A percentile compares a stretch with the other conserved stretches of the same genome.
Evolutionary conservation across 2,113 vertebrate genomes (phyloP).

Genomic region (Nerophis lumbriciformis): DNA sequence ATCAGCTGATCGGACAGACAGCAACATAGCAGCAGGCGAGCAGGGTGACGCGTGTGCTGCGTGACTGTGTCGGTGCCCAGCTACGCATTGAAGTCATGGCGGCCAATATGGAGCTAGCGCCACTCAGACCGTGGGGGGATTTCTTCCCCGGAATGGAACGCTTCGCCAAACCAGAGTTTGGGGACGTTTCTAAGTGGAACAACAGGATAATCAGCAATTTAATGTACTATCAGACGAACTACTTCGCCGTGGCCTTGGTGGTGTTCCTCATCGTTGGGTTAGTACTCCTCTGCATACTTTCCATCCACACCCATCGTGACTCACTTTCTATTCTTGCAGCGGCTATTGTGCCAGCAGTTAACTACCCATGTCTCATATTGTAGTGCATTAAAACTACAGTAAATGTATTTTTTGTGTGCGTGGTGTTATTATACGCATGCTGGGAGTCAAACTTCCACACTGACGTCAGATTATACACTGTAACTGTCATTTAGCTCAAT

Average conservation of each 20-base stretch:
- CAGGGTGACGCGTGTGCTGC: conserved; percentile 22
- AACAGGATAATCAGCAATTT: conserved; percentile 92
- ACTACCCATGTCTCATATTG: neutral
- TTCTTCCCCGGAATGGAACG: conserved; percentile 83
- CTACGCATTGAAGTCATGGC: conserved; percentile 49
- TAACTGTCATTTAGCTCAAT: no score
- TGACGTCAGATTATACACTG: no score
- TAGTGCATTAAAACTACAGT: no score
- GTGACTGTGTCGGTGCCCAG: neutral
- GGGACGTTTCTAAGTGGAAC: conserved; percentile 90
- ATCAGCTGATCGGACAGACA: conserved; percentile 60
- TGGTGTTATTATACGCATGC: no score
- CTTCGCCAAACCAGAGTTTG: conserved; percentile 81
- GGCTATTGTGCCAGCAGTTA: neutral
- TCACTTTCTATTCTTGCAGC: neutral
- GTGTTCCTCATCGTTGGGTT: conserved; percentile 89
- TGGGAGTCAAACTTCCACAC: no score
- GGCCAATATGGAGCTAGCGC: conserved; percentile 82
- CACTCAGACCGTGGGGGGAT: conserved; percentile 86
- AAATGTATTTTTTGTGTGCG: no score
- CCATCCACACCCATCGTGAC: conserved; percentile 31
- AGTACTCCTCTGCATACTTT: conserved; percentile 56
- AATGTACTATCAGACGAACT: conserved; percentile 94
- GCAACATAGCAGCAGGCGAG: conserved; percentile 31
- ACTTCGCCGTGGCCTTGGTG: conserved; percentile 77